These are phyloP conservation scores for Hassar affinis DNA, from an alignment of 2,113 vertebrate genomes.

Conservation along the genomic window DNA sequence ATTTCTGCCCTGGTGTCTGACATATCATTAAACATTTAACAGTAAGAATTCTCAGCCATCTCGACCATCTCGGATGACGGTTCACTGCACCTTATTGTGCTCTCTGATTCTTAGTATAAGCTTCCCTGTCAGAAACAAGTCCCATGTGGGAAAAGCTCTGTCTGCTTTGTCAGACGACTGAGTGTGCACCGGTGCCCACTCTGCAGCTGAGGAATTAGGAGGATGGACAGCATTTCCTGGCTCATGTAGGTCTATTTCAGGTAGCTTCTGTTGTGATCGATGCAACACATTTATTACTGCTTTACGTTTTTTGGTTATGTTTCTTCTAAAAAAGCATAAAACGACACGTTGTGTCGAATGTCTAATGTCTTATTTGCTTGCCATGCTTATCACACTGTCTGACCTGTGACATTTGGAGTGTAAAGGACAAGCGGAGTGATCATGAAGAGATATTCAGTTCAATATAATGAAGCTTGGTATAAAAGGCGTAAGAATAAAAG, in stretches of 20 bases:
- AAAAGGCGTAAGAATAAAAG: constrained; percentile 13
- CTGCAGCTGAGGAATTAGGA: constrained; percentile 10
- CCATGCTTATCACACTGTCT: background rate
- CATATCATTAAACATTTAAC: constrained; percentile 53
- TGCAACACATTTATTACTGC: background rate
- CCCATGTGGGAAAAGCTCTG: constrained; percentile 13
- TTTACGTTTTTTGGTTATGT: background rate
- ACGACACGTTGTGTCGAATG: background rate
- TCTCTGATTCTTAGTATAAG: constrained; percentile 19
- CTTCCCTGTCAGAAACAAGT: constrained; percentile 34
- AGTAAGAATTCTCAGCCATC: constrained; percentile 32
- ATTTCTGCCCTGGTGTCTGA: constrained; percentile 48
- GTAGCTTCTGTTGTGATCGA: constrained; percentile 10
- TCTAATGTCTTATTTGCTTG: background rate
- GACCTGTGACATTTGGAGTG: background rate
- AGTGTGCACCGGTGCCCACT: constrained; percentile 13
- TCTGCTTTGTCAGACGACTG: constrained; percentile 27
- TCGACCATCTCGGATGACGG: constrained; percentile 17
- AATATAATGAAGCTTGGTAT: background rate
- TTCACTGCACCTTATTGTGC: constrained; percentile 26
- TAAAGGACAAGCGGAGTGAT: background rate
- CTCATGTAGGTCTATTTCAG: constrained; percentile 3
- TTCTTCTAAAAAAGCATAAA: background rate
- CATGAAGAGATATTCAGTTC: background rate
- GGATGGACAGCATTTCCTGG: constrained; percentile 10